Base-by-base conservation (phyloP, 53 echinoderm and acorn worm genomes). In the Mesocentrotus franciscanus region DNA sequence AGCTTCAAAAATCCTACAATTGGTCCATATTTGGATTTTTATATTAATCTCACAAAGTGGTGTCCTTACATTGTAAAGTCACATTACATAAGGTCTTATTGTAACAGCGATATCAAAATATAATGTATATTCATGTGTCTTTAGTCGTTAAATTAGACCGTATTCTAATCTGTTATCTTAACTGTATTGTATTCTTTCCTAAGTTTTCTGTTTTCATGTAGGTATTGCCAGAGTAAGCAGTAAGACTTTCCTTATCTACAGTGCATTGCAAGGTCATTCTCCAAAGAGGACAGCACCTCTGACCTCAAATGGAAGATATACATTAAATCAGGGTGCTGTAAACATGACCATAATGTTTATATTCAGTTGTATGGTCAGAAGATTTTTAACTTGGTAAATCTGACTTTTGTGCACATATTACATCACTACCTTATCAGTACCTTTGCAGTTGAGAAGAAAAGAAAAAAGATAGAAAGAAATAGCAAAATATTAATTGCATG, bases 151-250 rank as follows among this genome's bases (percentile, higher is more conserved):
- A 64, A 78, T 32, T 36, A 79, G 39, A 79, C 18, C 10, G 15
- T 79, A 64, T 64, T 64, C 64, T 90, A 56, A 72, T 71, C 10
- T 57, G 60, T 72, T 95, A 93, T 92, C 90, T 93, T 96, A 90
- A 96, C 96, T 93, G 85, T 93, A 94, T 39, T 95, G 93, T 93
- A 92, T 96, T 96, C 60, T 95, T 92, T 90, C 94, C 90, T 94
- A 91, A 90, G 92, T 96, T 90, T 95, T 92, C 95, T 93, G 75
- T 96, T 96, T 94, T 96, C 74, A 85, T 95, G 87, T 96, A 96
- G 96, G 96, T 95, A 95, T 96, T 95, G 15, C 68, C 93, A 17
- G 96, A 96, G 95, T 96, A 95, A 91, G 90, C 94, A 29, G 64
- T 85, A 85, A 85, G 85, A 85, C 94, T 85, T 61, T 35, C 8